A percentile compares a stretch with the other conserved stretches of the same genome.
These are phyloP conservation scores for Ivindomyrus marchei DNA, from an alignment of 2,113 vertebrate genomes.

Conservation along the genomic window DNA sequence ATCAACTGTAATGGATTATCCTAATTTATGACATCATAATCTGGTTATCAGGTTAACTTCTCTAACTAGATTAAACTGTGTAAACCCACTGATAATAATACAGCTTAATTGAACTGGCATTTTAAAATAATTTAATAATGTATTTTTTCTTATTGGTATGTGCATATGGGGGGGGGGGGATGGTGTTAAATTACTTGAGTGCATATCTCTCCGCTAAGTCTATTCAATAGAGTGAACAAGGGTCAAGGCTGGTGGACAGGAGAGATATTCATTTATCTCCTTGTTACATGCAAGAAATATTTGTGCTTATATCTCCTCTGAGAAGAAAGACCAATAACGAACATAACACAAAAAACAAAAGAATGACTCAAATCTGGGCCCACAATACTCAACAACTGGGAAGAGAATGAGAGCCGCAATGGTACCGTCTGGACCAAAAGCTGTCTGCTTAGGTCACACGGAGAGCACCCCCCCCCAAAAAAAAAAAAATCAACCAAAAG, in stretches of 20 bases:
- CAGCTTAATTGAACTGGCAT: not conserved
- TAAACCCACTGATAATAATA: not conserved
- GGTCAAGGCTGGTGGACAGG: not conserved
- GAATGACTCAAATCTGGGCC: not conserved
- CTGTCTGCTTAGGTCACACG: not conserved
- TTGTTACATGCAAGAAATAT: not conserved
- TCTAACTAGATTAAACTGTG: not conserved
- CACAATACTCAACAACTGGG: not conserved
- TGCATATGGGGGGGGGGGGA: not conserved
- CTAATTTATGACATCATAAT: not conserved
- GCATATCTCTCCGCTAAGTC: not conserved
- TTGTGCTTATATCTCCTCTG: not conserved
- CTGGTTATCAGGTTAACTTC: not conserved
- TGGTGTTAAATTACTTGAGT: not conserved
- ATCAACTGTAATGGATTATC: not conserved
- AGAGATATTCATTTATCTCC: not conserved
- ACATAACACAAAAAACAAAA: not conserved
- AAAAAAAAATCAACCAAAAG: too few relatives aligned
- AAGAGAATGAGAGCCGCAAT: not conserved
- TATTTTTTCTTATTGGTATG: not conserved
- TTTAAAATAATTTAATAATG: not conserved
- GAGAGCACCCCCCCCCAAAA: not conserved
- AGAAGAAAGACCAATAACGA: not conserved
- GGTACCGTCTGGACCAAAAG: not conserved
- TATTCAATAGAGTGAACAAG: not conserved